Percentiles rank a stretch among this genome's conserved stretches.
Evolutionary conservation across 2,113 vertebrate genomes (phyloP).

Genomic region (Jaculus jaculus): DNA sequence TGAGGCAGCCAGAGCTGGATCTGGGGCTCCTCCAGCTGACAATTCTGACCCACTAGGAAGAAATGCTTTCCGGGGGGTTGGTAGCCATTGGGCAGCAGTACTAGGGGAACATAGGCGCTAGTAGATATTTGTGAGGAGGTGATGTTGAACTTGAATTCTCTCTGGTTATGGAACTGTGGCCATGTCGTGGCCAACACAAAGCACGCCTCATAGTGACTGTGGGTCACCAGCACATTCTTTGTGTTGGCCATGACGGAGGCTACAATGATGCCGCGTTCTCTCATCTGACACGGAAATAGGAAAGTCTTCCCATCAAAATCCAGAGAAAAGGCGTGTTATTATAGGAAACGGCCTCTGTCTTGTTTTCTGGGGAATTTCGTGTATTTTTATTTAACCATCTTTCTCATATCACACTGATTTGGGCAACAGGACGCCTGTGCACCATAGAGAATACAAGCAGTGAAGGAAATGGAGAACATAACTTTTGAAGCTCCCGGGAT

Average conservation of each 20-base stretch:
- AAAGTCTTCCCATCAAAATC: neutral
- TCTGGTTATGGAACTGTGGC: neutral
- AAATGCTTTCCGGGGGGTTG: neutral
- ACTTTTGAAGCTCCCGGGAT: neutral
- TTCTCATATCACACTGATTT: neutral
- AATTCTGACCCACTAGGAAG: neutral
- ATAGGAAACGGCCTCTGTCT: neutral
- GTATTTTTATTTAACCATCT: neutral
- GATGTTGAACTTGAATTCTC: neutral
- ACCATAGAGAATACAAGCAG: neutral
- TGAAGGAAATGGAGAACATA: neutral
- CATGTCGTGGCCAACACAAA: neutral
- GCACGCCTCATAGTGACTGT: too few relatives aligned
- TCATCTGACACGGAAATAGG: rapidly evolving
- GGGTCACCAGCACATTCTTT: neutral
- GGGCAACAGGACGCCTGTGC: neutral
- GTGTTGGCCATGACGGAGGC: too few relatives aligned
- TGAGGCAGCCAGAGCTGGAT: too few relatives aligned
- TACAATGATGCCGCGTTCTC: too few relatives aligned
- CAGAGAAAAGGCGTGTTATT: neutral
- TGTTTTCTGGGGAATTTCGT: neutral
- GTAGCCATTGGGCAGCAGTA: neutral
- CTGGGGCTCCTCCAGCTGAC: neutral
- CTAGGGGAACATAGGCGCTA: neutral
- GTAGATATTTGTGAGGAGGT: neutral